Percentiles rank a stretch among this genome's conserved stretches.
Conservation (phyloP, 1,140 invertebrate genomes). For the Mamestra configurata region DNA sequence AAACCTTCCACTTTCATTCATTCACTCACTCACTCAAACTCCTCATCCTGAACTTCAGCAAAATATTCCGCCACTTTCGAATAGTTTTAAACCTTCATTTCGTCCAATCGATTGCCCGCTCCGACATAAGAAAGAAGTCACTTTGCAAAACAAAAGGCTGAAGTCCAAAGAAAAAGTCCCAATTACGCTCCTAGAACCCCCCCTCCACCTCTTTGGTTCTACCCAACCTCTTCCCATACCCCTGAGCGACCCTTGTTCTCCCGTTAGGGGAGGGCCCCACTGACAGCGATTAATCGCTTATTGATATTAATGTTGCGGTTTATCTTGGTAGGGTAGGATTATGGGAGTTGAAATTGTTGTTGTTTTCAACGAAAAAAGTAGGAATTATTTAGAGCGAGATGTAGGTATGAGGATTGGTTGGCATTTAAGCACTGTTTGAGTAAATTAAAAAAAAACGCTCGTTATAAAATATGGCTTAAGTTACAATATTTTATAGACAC, state of each 20-base stretch:
- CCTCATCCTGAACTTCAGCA: not conserved
- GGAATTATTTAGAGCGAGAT: too few species aligned
- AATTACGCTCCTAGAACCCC: constrained; percentile 73
- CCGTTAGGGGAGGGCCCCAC: constrained; percentile 56
- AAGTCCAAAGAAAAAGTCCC: constrained; percentile 86
- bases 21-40: not conserved
- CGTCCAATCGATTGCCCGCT: constrained; percentile 74
- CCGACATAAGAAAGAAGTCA: constrained; percentile 80
- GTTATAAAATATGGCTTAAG: too few species aligned
- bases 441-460: too few species aligned
- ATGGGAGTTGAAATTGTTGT: not conserved
- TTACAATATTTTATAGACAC: too few species aligned
- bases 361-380: not conserved
- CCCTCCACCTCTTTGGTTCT: constrained; percentile 55
- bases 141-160: constrained; percentile 85
- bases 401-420: too few species aligned
- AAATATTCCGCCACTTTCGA: constrained; percentile 45
- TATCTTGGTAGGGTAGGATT: not conserved
- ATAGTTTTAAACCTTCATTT: constrained; percentile 54
- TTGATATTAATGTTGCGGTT: constrained; percentile 11
- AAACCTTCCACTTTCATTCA: constrained; percentile 24
- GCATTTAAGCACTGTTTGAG: too few species aligned
- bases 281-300: constrained; percentile 59
- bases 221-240: constrained; percentile 48
- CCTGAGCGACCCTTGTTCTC: constrained; percentile 29